Conservation (phyloP, 2,888 invertebrate genomes). For the Rotaria magnacalcarata region DNA sequence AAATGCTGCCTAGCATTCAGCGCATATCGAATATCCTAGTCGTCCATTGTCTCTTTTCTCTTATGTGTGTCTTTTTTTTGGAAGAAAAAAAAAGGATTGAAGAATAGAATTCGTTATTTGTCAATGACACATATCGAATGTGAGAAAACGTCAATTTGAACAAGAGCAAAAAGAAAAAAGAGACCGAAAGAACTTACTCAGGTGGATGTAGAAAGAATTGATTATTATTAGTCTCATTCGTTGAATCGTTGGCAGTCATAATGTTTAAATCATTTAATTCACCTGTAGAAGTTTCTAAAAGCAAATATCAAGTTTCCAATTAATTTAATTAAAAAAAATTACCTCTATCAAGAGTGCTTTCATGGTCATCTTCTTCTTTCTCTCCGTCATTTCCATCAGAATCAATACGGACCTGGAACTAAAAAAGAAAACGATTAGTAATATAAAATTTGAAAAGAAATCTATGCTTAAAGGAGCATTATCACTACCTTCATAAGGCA, state of each 20-base stretch:
- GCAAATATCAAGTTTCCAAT: not conserved
- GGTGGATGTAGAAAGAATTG: not conserved
- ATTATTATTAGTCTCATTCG: not conserved
- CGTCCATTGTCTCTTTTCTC: conserved; percentile 29
- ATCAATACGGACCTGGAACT: not conserved
- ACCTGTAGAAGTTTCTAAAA: not conserved
- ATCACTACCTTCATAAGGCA: no score
- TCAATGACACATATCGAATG: not conserved
- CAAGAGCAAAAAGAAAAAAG: not conserved
- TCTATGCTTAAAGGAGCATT: no score
- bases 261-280: not conserved
- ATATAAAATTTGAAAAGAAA: no score
- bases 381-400: not conserved
- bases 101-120: not conserved
- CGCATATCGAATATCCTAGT: not conserved
- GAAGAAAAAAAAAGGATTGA: not conserved
- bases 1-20: not conserved
- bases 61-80: not conserved
- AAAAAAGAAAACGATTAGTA: not conserved
- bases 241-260: not conserved
- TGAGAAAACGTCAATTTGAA: conserved; percentile 10
- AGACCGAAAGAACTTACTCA: not conserved
- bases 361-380: not conserved
- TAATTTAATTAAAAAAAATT: not conserved
- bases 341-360: not conserved